Evolutionary conservation across 2,797 vertebrate species (phyloP).

Genomic region (Gallinago solitaria): DNA sequence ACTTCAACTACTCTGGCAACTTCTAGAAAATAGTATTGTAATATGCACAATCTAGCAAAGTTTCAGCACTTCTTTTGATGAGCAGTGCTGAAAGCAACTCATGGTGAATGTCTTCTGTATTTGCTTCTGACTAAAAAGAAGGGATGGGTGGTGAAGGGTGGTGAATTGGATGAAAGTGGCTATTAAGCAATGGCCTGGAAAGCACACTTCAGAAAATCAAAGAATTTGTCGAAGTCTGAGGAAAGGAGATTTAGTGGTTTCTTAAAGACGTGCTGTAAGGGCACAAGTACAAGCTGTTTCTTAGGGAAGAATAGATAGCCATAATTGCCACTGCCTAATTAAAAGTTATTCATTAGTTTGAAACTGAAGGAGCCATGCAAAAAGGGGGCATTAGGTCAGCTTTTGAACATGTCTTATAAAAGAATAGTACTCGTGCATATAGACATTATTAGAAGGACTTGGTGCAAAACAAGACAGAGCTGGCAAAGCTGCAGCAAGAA

Average conservation of each 20-base stretch:
- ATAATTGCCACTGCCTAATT: constrained; percentile 53
- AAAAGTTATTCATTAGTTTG: constrained; percentile 29
- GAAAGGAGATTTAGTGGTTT: constrained; percentile 27
- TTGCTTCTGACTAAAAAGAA: background rate
- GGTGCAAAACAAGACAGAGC: background rate
- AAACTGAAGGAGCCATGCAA: constrained; percentile 20
- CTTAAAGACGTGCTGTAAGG: background rate
- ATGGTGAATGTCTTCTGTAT: background rate
- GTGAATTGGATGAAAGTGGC: constrained; percentile 3
- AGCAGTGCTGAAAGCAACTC: constrained; percentile 10
- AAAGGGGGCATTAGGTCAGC: constrained; percentile 3
- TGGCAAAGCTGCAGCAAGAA: background rate
- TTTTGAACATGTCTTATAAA: constrained; percentile 12
- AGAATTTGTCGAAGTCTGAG: background rate
- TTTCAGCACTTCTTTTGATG: background rate
- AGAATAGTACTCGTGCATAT: background rate
- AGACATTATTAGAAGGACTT: background rate
- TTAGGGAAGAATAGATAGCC: constrained; percentile 23
- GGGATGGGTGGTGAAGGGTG: background rate
- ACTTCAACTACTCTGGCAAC: background rate
- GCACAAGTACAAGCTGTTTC: constrained; percentile 25
- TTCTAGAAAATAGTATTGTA: background rate
- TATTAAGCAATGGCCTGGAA: constrained; percentile 4
- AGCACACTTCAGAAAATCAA: constrained; percentile 41
- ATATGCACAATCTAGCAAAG: background rate